Conservation (phyloP, 2,797 vertebrate genomes). For the Halcyon badia region DNA sequence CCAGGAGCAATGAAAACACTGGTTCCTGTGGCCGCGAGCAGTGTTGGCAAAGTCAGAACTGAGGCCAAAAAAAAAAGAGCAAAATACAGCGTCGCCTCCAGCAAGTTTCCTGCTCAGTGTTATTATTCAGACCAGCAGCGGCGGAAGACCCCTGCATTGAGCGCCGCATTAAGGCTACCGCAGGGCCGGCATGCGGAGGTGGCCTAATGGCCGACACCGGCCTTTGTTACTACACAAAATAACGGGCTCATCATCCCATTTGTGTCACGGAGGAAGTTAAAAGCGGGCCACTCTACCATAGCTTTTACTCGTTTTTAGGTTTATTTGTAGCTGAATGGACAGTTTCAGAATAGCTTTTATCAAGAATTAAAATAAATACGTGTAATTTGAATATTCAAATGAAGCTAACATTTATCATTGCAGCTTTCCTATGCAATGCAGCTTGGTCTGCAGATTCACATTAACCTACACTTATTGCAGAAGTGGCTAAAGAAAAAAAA, state of each 20-base stretch:
- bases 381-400: slow-evolving; percentile 23
- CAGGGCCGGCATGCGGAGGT: neutral
- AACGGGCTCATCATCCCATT: accelerated
- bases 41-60: neutral
- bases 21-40: neutral
- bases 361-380: neutral
- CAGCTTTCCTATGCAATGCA: neutral
- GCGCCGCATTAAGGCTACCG: neutral
- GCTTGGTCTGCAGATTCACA: neutral
- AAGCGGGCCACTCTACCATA: neutral
- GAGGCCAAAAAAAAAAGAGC: neutral
- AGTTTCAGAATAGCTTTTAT: slow-evolving; percentile 16
- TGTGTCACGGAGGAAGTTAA: neutral
- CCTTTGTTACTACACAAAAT: neutral
- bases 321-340: neutral
- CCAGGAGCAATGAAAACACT: neutral
- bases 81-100: neutral
- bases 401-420: neutral
- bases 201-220: neutral
- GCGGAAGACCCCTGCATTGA: neutral
- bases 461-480: neutral
- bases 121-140: neutral
- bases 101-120: neutral
- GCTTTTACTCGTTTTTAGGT: neutral
- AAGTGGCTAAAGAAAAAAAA: neutral